Percentiles rank a stretch among this genome's conserved stretches.
Evolutionary conservation across 1,140 invertebrate genomes (phyloP).

Genomic region (Megalopta genalis): DNA sequence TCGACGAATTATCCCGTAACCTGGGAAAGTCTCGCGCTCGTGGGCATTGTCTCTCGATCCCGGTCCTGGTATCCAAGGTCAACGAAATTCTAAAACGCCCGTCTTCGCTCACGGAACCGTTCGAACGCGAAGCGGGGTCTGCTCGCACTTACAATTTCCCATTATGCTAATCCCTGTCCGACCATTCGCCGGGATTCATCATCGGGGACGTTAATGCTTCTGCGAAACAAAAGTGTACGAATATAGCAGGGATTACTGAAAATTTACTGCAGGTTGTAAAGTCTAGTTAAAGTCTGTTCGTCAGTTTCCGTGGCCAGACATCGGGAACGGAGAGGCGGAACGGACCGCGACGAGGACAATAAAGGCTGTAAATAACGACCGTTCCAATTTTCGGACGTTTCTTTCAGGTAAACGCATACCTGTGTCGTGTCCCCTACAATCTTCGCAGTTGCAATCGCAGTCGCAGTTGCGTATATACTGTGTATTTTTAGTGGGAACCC

Average conservation of each 20-base stretch:
- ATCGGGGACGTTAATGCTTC: no score
- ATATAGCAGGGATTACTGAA: no score
- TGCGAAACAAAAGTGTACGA: no score
- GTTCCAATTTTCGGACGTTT: neutral
- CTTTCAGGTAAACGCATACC: neutral
- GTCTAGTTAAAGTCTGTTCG: no score
- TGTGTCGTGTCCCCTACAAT: neutral
- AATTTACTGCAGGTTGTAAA: no score
- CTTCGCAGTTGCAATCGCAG: no score
- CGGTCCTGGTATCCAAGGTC: neutral
- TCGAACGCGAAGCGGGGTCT: neutral
- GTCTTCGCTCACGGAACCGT: neutral
- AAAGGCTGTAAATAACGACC: conserved; percentile 14
- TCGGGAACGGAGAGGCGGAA: no score
- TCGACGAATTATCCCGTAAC: neutral
- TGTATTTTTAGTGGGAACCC: neutral
- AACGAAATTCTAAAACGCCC: neutral
- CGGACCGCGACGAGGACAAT: no score
- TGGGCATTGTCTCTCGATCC: neutral
- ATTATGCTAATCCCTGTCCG: no score
- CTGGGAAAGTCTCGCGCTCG: neutral
- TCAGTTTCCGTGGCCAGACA: no score
- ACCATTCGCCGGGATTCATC: no score
- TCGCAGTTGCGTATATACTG: neutral
- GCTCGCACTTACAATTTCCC: no score